Percentiles rank a stretch among this genome's conserved stretches.
Evolutionary conservation across 2,797 vertebrate genomes (phyloP).

Genomic region (Buphagus erythrorhynchus): DNA sequence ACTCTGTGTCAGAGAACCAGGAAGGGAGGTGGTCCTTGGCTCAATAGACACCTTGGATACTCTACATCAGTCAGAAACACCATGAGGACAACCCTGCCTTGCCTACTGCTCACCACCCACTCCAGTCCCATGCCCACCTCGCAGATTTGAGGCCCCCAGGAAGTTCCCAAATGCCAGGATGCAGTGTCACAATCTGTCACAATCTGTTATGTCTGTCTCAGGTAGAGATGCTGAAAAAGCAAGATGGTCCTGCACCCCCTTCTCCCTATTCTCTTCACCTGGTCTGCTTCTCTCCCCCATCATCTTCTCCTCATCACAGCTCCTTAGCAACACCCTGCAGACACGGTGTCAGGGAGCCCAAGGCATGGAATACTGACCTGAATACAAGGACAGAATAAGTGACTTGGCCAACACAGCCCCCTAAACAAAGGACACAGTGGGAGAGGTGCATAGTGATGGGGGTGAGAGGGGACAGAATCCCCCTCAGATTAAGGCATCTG

Average conservation of each 20-base stretch:
- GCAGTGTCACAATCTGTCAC: fast-evolving
- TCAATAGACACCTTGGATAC: neutral
- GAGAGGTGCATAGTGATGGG: fast-evolving
- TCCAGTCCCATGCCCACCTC: fast-evolving
- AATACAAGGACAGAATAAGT: neutral
- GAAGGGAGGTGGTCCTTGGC: neutral
- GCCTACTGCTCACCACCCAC: neutral
- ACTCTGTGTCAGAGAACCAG: fast-evolving
- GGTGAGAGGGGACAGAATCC: neutral
- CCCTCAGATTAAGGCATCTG: neutral
- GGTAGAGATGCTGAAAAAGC: neutral
- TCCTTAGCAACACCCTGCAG: neutral
- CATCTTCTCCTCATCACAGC: neutral
- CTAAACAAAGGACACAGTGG: neutral
- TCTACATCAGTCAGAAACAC: neutral
- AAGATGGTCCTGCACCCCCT: fast-evolving
- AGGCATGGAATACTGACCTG: neutral
- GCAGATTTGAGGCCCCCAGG: neutral
- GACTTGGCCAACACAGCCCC: neutral
- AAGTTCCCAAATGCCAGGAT: neutral
- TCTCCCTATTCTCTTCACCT: neutral
- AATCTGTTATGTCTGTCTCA: fast-evolving
- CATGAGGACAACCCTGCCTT: neutral
- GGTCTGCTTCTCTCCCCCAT: neutral
- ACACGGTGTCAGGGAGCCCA: neutral